Percentiles rank a stretch among this genome's conserved stretches.
These are phyloP conservation scores for Meandrina meandrites DNA, from an alignment of 92 coral and sea anemone species.

Conservation along the genomic window DNA sequence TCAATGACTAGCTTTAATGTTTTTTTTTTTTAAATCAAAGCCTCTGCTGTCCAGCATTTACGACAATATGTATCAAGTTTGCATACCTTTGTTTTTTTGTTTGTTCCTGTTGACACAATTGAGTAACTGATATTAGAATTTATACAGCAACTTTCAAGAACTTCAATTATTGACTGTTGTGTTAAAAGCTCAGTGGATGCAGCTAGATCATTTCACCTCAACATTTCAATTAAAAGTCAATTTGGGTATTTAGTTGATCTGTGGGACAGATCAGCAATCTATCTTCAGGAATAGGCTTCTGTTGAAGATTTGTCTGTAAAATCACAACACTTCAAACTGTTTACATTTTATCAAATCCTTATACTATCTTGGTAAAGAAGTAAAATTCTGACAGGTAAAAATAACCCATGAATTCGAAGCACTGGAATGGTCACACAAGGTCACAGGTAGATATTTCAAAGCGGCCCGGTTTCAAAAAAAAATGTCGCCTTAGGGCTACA, in stretches of 20 bases:
- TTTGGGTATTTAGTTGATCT: not conserved
- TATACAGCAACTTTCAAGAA: not conserved
- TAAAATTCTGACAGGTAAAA: not conserved
- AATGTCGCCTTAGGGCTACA: not conserved
- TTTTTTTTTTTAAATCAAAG: not conserved
- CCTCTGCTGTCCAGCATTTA: not conserved
- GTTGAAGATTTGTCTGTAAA: not conserved
- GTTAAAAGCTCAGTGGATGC: not conserved
- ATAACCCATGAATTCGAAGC: not conserved
- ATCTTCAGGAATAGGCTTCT: not conserved
- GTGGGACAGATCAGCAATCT: not conserved
- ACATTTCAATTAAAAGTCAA: constrained; percentile 2
- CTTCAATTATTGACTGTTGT: not conserved
- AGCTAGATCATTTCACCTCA: not conserved
- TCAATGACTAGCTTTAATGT: no score
- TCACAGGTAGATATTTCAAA: not conserved
- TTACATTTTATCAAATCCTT: not conserved
- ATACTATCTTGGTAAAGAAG: no score
- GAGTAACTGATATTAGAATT: not conserved
- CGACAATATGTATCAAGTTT: not conserved
- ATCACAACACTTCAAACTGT: not conserved
- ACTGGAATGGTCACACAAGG: not conserved
- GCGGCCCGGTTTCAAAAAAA: not conserved
- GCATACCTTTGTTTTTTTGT: not conserved
- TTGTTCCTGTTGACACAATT: not conserved